Conservation (phyloP, 2,113 vertebrate genomes). For the Dromiciops gliroides region DNA sequence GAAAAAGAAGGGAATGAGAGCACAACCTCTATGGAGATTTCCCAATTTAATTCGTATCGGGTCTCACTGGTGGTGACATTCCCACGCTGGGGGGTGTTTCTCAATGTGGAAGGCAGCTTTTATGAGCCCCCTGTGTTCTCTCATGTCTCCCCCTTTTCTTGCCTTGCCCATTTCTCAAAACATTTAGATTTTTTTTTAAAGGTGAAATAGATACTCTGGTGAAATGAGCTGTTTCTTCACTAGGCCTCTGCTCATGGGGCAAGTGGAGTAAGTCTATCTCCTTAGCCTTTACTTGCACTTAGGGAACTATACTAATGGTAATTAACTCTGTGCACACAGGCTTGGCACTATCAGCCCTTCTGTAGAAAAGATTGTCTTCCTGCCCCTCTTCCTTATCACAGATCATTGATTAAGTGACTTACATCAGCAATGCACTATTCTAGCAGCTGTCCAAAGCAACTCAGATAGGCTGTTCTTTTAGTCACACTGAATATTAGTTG, state of each 20-base stretch:
- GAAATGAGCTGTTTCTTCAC: conserved; percentile 55
- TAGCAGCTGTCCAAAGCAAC: not conserved
- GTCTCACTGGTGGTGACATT: conserved; percentile 34
- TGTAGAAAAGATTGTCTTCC: not conserved
- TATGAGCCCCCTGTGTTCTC: conserved; percentile 14
- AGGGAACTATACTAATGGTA: not conserved
- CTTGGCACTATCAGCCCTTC: not conserved
- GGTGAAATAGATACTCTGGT: conserved; percentile 40
- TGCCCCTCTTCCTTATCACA: not conserved
- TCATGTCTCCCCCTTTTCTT: conserved; percentile 24
- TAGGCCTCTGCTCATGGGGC: not conserved
- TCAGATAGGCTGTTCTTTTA: not conserved
- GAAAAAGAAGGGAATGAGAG: conserved; percentile 12
- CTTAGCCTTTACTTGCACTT: conserved; percentile 16
- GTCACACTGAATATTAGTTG: not conserved
- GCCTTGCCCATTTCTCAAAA: conserved; percentile 20
- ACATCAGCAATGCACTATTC: not conserved
- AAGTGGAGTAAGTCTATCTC: not conserved
- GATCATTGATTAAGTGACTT: not conserved
- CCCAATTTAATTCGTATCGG: conserved; percentile 42
- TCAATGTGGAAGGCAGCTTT: not conserved
- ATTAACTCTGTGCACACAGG: not conserved
- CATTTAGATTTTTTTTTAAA: conserved; percentile 2
- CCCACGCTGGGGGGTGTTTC: not conserved
- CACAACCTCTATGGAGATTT: conserved; percentile 10